These are phyloP conservation scores for Siderastrea siderea DNA, from an alignment of 92 coral and sea anemone species.

Conservation along the genomic window DNA sequence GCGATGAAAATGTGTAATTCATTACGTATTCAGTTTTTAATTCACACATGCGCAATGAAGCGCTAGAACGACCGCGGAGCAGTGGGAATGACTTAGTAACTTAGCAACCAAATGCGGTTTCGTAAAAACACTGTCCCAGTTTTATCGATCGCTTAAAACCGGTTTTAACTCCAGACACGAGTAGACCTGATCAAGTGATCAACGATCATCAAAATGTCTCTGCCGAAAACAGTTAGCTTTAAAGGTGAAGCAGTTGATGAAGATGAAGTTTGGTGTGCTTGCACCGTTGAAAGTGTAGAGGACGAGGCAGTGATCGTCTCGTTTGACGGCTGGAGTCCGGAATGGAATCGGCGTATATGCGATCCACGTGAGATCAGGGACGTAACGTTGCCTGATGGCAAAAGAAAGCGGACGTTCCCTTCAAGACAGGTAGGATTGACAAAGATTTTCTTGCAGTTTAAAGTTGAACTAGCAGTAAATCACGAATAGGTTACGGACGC, in stretches of 20 bases:
- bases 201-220: neutral
- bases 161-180: neutral
- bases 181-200: neutral
- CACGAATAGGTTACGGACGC: conserved; percentile 1
- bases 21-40: conserved; percentile 9
- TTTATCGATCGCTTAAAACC: conserved; percentile 1
- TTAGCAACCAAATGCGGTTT: conserved; percentile 3
- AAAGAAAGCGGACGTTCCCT: neutral
- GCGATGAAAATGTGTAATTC: conserved; percentile 19
- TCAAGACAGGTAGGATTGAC: neutral
- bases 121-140: neutral
- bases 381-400: neutral
- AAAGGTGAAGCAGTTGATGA: conserved; percentile 37
- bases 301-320: conserved; percentile 1
- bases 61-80: neutral
- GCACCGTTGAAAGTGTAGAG: conserved; percentile 1
- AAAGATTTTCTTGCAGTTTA: neutral
- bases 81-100: neutral
- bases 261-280: conserved; percentile 21
- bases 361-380: conserved; percentile 37
- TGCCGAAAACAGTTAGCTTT: conserved; percentile 14
- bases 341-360: conserved; percentile 35
- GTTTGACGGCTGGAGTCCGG: conserved; percentile 21
- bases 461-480: neutral
- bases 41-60: conserved; percentile 8